A percentile compares a stretch with the other conserved stretches of the same genome.
Evolutionary conservation across 2,113 vertebrate species (phyloP).

Genomic region (Oryzias javanicus): DNA sequence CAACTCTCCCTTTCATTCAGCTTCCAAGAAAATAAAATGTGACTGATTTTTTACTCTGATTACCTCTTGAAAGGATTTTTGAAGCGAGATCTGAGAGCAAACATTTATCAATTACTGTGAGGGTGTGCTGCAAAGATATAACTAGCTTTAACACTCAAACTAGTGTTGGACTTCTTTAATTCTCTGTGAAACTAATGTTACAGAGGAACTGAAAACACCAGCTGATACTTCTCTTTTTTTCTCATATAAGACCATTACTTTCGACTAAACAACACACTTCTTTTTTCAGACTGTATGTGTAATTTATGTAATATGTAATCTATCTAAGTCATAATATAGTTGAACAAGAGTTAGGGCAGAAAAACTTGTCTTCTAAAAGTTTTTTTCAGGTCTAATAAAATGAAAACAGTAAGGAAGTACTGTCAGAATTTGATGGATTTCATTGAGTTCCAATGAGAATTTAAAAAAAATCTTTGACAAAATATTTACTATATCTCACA

Average conservation of each 20-base stretch:
- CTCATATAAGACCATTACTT: not conserved
- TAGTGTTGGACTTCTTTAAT: not conserved
- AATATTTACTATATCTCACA: too few species aligned
- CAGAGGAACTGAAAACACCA: constrained; percentile 39
- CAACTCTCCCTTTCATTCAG: too few species aligned
- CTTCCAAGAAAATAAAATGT: not conserved
- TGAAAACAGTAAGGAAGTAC: too few species aligned
- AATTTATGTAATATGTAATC: too few species aligned
- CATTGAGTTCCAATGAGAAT: too few species aligned
- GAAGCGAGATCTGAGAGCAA: not conserved
- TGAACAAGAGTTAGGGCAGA: too few species aligned
- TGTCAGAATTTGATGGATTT: too few species aligned
- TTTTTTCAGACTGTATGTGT: too few species aligned
- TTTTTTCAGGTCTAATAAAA: too few species aligned
- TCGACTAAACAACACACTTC: not conserved
- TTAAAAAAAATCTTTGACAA: too few species aligned
- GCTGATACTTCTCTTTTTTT: constrained; percentile 1
- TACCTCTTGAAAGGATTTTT: not conserved
- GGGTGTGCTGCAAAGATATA: not conserved
- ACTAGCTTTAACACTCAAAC: not conserved
- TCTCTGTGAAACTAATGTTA: constrained; percentile 21
- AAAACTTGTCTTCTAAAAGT: too few species aligned
- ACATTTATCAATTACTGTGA: constrained; percentile 5
- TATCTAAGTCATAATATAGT: too few species aligned
- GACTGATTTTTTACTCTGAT: constrained; percentile 1